Conservation (phyloP, 2,797 vertebrate genomes). For the Lepus oiostolus region DNA sequence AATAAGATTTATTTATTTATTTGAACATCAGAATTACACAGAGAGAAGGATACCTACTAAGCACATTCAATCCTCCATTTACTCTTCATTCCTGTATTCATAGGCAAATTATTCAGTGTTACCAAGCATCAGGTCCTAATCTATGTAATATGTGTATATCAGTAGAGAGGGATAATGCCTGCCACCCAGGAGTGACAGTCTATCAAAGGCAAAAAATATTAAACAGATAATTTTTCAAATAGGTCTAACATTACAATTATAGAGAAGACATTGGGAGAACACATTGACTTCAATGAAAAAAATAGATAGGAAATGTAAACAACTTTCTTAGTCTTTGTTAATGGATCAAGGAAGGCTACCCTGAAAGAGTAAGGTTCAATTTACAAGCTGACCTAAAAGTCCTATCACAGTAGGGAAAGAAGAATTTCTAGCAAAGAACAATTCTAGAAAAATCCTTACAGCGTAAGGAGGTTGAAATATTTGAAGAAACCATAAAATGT, state of each 20-base stretch:
- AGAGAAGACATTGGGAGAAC: not conserved
- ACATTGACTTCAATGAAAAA: not conserved
- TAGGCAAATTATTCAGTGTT: not conserved
- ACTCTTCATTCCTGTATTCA: not conserved
- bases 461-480: not conserved
- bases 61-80: not conserved
- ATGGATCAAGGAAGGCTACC: not conserved
- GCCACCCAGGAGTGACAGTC: not conserved
- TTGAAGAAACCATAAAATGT: not conserved
- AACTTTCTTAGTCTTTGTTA: not conserved
- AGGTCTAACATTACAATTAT: not conserved
- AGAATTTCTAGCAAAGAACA: not conserved
- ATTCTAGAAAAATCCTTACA: not conserved
- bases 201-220: not conserved
- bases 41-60: not conserved
- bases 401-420: not conserved
- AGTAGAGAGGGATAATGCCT: not conserved
- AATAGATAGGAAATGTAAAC: not conserved
- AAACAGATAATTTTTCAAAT: not conserved
- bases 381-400: not conserved
- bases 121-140: not conserved
- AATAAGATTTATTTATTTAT: no score
- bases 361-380: not conserved
- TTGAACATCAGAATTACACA: no score
- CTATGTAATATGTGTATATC: not conserved